Conservation (phyloP, 2,888 invertebrate species). For the Philereme vetulata region DNA sequence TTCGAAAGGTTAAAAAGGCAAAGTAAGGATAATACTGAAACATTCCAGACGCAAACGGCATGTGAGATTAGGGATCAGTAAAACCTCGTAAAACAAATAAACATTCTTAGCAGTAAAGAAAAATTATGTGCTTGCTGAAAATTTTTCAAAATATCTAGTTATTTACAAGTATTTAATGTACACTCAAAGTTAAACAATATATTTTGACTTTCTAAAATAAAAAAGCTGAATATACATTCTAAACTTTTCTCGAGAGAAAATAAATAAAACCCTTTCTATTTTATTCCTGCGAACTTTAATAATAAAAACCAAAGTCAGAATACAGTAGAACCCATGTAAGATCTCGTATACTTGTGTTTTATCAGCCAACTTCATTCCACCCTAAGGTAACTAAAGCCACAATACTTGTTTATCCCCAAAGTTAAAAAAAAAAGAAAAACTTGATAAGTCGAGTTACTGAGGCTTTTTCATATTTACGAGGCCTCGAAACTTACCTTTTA, state of each 20-base stretch:
- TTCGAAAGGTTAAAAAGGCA: slow-evolving; percentile 14
- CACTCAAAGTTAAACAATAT: too few species aligned
- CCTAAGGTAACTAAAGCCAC: slow-evolving; percentile 45
- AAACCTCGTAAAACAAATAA: not conserved
- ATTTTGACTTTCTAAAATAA: too few species aligned
- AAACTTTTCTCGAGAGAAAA: too few species aligned
- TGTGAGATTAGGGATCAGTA: slow-evolving; percentile 10
- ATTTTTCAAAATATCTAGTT: too few species aligned
- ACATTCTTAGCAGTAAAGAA: not conserved
- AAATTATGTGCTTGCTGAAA: too few species aligned
- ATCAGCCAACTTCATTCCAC: slow-evolving; percentile 36
- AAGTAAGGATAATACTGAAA: slow-evolving; percentile 5
- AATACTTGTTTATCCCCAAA: slow-evolving; percentile 51
- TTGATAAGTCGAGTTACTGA: slow-evolving; percentile 40
- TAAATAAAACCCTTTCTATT: too few species aligned
- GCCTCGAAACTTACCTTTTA: slow-evolving; percentile 58
- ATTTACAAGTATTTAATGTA: too few species aligned
- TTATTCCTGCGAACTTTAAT: too few species aligned
- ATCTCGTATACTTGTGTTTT: slow-evolving; percentile 24
- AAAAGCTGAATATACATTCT: too few species aligned
- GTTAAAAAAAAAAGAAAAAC: slow-evolving; percentile 37
- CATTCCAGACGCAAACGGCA: slow-evolving; percentile 8
- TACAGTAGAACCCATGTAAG: slow-evolving; percentile 9
- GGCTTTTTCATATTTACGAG: slow-evolving; percentile 46
- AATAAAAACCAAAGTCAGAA: slow-evolving; percentile 11